Evolutionary conservation across 2,113 vertebrate species (phyloP).

Genomic region (Platysteira castanea): DNA sequence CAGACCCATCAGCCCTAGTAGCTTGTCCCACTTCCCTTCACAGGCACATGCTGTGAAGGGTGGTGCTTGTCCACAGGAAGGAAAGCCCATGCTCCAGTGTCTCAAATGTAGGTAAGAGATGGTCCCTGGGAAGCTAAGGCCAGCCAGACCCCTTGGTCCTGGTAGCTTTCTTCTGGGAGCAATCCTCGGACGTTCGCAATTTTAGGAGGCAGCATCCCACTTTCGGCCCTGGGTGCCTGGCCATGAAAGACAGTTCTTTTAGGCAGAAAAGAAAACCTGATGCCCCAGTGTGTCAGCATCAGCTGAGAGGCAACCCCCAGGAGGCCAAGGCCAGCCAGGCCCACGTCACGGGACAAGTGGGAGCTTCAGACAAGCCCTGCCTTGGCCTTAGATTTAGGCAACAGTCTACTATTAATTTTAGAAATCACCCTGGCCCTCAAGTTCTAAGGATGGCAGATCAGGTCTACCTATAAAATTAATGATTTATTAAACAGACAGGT

Average conservation of each 20-base stretch:
- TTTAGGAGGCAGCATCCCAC: background rate
- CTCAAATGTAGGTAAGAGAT: background rate
- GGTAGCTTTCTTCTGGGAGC: background rate
- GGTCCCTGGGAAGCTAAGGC: background rate
- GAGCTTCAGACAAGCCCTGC: background rate
- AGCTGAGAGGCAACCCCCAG: background rate
- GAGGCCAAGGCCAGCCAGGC: background rate
- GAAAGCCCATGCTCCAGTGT: background rate
- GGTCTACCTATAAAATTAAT: background rate
- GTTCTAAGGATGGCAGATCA: background rate
- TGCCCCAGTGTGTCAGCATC: background rate
- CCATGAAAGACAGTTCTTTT: too few relatives aligned
- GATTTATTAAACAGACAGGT: background rate
- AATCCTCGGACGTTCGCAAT: background rate
- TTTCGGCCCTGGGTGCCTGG: accelerated
- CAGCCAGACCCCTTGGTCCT: background rate
- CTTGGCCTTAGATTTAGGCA: background rate
- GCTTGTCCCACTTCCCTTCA: too few relatives aligned
- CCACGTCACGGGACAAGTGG: background rate
- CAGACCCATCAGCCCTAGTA: background rate
- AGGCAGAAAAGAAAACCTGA: background rate
- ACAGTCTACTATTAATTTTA: background rate
- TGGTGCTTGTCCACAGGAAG: background rate
- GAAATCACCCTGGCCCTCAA: background rate
- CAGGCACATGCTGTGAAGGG: too few relatives aligned